Base-by-base conservation (phyloP, 2,888 invertebrate species). In the Anoplius nigerrimus region DNA sequence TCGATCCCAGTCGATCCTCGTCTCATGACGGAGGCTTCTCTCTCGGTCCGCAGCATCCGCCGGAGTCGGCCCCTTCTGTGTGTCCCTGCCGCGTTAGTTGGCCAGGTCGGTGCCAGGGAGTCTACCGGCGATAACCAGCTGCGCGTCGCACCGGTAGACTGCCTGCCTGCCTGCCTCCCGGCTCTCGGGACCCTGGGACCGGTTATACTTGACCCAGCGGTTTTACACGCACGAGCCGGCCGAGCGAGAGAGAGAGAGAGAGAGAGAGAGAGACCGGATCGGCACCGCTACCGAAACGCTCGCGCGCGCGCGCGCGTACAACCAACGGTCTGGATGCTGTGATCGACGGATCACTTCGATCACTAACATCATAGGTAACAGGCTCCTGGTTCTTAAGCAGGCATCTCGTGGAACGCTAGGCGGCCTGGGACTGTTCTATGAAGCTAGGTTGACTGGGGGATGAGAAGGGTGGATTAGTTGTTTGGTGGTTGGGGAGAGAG, bases 191-290 rank as follows among this genome's bases (percentile, higher is more conserved):
- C 71, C 75, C 80, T 72, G 78, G 71, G 85, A 84, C 84, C 85
- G 84, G 85, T 84, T 85, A 80, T 83, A 84, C 84, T 85, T 84
- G 85, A 84, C 84, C 84, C 85, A 84, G 80, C 82, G 77, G 78
- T 80, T n/a, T 78, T 80, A 77, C 75, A 77, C 78, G 72, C 71
- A 72, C 72, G 76, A 62, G 74, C 69, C 79, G 71, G 63, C 67
- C 34, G 34, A n/a, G n/a, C n/a, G n/a, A n/a, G n/a, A n/a, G n/a
- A n/a, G n/a, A n/a, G n/a, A n/a, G n/a, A n/a, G n/a, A n/a, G n/a
- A n/a, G n/a, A n/a, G n/a, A n/a, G n/a, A n/a, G n/a, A 34, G 63
- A 70, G 72, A 69, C 66, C 66, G 69, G 69, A 61, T 69, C 56
- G 34, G 71, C 66, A 62, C 70, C 70, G 81, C 80, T 82, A 81